phyloP scores from a whole-genome alignment of 2,113 vertebrate species.

The Chaetorhynchus papuensis region DNA sequence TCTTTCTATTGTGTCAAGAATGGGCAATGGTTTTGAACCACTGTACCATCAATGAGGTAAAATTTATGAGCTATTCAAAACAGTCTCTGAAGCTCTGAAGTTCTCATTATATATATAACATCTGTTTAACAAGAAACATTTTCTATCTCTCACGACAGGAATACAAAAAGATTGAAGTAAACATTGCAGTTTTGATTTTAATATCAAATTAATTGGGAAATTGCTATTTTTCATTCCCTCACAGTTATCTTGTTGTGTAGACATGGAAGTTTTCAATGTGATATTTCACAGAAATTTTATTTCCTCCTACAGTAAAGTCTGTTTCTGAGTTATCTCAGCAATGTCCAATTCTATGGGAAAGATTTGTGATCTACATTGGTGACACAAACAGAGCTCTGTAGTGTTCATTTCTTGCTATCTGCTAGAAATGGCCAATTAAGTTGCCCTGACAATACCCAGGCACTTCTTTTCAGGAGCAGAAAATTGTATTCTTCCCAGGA shows the following conservation, averaged over 20 bases:
- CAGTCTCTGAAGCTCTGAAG: neutral
- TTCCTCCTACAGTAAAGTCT: neutral
- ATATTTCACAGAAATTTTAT: neutral
- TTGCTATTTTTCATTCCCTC: neutral
- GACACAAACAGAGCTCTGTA: neutral
- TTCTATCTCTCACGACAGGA: neutral
- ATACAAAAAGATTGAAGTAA: neutral
- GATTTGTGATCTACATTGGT: neutral
- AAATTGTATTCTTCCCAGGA: conserved; percentile 9
- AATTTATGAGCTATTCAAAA: neutral
- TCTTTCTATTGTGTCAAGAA: neutral
- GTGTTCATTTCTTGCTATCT: neutral
- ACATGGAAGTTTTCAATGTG: neutral
- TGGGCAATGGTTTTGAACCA: neutral
- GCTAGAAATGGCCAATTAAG: neutral
- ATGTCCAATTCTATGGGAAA: neutral
- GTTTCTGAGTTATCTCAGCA: neutral
- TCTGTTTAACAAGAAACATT: neutral
- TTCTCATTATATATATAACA: neutral
- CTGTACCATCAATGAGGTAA: neutral
- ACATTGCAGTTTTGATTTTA: neutral
- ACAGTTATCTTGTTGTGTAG: neutral
- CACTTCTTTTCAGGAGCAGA: neutral
- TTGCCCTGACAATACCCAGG: neutral
- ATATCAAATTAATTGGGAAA: neutral